phyloP scores from a whole-genome alignment of 1,140 invertebrate species.

The Dendrolimus kikuchii region DNA sequence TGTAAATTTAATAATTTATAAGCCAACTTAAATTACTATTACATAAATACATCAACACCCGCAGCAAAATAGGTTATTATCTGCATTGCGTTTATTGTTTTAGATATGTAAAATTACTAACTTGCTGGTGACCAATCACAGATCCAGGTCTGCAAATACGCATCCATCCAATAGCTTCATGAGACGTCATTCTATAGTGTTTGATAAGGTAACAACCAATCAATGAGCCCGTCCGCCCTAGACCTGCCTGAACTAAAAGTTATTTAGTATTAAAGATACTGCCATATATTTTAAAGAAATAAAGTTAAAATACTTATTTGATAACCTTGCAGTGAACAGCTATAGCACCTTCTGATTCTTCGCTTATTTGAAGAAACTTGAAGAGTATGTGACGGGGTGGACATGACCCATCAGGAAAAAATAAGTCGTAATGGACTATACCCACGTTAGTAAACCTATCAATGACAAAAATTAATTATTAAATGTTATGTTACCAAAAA shows the following conservation, averaged over 20 bases:
- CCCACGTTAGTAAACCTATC: constrained; percentile 90
- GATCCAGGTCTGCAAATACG: constrained; percentile 97
- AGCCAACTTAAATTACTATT: too few relatives aligned
- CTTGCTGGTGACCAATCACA: constrained; percentile 96
- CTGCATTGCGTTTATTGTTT: too few relatives aligned
- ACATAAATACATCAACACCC: too few relatives aligned
- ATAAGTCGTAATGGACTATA: constrained; percentile 96
- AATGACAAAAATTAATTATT: constrained; percentile 6
- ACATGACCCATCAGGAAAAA: constrained; percentile 96
- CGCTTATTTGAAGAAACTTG: constrained; percentile 92
- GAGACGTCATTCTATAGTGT: constrained; percentile 93
- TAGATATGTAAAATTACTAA: constrained; percentile 15
- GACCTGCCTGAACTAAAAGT: constrained; percentile 82
- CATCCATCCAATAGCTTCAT: constrained; percentile 97
- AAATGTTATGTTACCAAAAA: too few relatives aligned
- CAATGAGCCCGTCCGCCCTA: constrained; percentile 96
- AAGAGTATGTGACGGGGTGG: constrained; percentile 92
- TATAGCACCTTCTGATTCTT: constrained; percentile 83
- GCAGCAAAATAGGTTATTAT: too few relatives aligned
- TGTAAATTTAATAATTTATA: too few relatives aligned
- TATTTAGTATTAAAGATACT: constrained; percentile 25
- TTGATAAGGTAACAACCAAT: constrained; percentile 99
- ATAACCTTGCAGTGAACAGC: constrained; percentile 97
- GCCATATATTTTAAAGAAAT: constrained; percentile 4
- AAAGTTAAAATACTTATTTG: constrained; percentile 20